Conservation (phyloP, 1,140 invertebrate species). For the Hycleus cichorii region DNA sequence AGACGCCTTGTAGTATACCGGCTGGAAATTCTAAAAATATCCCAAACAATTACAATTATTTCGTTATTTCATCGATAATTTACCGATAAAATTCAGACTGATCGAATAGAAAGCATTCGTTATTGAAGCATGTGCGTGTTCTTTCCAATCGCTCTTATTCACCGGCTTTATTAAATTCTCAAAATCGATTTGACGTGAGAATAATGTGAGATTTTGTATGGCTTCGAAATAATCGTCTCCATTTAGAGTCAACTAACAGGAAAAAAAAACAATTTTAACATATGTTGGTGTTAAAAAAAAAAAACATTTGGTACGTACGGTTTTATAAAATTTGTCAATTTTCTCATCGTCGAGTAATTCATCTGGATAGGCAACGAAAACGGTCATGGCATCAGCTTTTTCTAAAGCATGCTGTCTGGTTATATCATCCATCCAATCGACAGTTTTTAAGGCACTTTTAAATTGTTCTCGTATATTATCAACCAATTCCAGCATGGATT, state of each 20-base stretch:
- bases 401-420: conserved; percentile 51
- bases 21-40: conserved; percentile 58
- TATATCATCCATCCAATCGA: conserved; percentile 64
- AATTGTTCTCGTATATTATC: conserved; percentile 54
- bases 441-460: conserved; percentile 49
- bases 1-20: conserved; percentile 66
- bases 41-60: background rate
- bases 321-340: conserved; percentile 46
- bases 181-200: conserved; percentile 53
- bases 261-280: conserved; percentile 1
- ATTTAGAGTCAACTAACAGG: conserved; percentile 48
- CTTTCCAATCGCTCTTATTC: conserved; percentile 61
- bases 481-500: conserved; percentile 58
- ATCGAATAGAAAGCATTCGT: conserved; percentile 64
- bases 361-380: conserved; percentile 52
- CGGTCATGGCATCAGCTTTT: conserved; percentile 49
- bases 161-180: conserved; percentile 52
- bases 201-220: conserved; percentile 52
- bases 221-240: conserved; percentile 49
- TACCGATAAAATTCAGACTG: conserved; percentile 60
- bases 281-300: background rate
- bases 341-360: conserved; percentile 50
- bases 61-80: conserved; percentile 31
- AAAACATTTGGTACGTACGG: conserved; percentile 14
- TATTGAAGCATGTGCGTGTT: conserved; percentile 54